Percentiles rank a stretch among this genome's conserved stretches.
These are phyloP conservation scores for Anniella stebbinsi DNA, from an alignment of 2,797 vertebrate species.

Conservation along the genomic window DNA sequence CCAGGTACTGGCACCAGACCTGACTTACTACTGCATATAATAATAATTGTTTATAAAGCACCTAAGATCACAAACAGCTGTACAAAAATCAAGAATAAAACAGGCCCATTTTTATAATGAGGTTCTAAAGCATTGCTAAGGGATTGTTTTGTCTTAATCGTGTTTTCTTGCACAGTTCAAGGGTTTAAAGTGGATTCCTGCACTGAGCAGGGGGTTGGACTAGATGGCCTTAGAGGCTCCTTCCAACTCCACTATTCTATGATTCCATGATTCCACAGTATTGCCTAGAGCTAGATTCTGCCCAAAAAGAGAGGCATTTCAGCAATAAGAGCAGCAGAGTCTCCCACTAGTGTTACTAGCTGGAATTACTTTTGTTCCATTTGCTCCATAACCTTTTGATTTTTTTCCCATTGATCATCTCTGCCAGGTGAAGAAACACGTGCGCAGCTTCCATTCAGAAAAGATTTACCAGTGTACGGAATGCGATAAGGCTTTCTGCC, in stretches of 20 bases:
- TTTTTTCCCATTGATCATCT: not conserved
- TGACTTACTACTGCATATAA: not conserved
- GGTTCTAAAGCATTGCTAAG: not conserved
- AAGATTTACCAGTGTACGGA: slow-evolving; percentile 96
- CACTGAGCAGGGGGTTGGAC: too few relatives aligned
- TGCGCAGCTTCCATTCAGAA: slow-evolving; percentile 97
- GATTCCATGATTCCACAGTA: too few relatives aligned
- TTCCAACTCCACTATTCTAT: too few relatives aligned
- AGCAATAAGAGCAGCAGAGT: not conserved
- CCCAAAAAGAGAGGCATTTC: not conserved
- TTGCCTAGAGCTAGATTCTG: not conserved
- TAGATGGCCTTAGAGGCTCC: too few relatives aligned
- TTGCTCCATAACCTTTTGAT: not conserved
- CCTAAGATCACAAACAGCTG: not conserved
- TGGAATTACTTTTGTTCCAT: not conserved
- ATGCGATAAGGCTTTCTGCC: slow-evolving; percentile 97
- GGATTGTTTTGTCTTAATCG: not conserved
- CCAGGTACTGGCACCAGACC: too few relatives aligned
- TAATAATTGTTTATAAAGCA: not conserved
- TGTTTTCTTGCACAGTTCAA: not conserved
- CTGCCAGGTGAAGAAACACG: slow-evolving; percentile 94
- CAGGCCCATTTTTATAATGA: not conserved
- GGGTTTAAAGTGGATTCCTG: too few relatives aligned
- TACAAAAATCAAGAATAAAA: not conserved
- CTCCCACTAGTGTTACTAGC: slow-evolving; percentile 33